Evolutionary conservation across 2,797 vertebrate genomes (phyloP), one percentile per base, ranked within the genome.

Genomic region (Helarctos malayanus): DNA sequence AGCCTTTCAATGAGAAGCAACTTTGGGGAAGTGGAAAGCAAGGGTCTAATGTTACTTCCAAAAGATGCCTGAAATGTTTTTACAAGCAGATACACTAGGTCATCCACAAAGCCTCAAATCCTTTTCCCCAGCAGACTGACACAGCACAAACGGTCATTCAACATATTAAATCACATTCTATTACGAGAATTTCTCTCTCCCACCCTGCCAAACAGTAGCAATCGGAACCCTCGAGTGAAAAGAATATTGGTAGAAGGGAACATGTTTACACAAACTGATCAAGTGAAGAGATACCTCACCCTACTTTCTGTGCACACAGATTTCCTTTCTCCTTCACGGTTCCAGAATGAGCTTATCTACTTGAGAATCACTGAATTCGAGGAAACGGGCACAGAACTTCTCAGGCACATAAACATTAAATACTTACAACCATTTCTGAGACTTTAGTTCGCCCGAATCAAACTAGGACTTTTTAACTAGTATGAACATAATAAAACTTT

Each of bases 1-100:
- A 23, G 32, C 79, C 84, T 79, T 89, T 96, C 89, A 83, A 2
- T 68, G 52, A 97, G 92, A 98, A 98, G 86, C 8, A 93, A 35
- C 81, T 87, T 49, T 38, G 59, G 81, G 91, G 95, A 85, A 84
- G 87, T 0, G 80, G 54, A 95, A 12, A 80, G 25, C 32, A 65
- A 32, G n/a, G 76, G 13, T 78, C 88, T 89, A 89, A 84, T 4
- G 65, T 98, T 68, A 88, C 88, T 94, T 94, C 38, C 59, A 12
- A 65, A 97, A 95, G 80, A 84, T 35, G 41, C 38, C 92, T 6
- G 2, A 15, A 71, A 91, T 41, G 82, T 82, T 71, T 95, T 69
- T 78, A 56, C 61, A 92, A 90, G n/a, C 76, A 96, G 73, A 57
- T 2, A 89, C 59, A 73, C n/a, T 23, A 35, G 89, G 0, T 65